A percentile compares a stretch with the other conserved stretches of the same genome.
phyloP scores from a whole-genome alignment of 2,888 invertebrate genomes.

The Plagodis dolabraria region DNA sequence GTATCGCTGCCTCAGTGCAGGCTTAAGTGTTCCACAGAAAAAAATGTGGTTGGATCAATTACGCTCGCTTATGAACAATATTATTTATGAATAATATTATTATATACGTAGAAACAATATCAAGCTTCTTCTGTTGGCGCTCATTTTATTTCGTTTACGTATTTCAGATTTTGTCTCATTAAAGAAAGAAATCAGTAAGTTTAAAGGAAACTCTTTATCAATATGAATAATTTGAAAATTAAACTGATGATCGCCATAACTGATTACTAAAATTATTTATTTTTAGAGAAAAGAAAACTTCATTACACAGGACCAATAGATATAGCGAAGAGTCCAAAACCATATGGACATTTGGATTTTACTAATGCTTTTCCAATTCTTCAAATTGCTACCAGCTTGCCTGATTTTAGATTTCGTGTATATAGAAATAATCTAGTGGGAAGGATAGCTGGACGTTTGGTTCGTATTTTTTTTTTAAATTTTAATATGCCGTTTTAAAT shows the following conservation, averaged over 20 bases:
- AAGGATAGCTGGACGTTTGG: slow-evolving; percentile 85
- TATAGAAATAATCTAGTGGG: slow-evolving; percentile 88
- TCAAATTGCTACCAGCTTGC: slow-evolving; percentile 85
- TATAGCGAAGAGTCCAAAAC: slow-evolving; percentile 44
- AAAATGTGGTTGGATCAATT: no score
- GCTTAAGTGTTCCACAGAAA: no score
- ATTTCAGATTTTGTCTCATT: slow-evolving; percentile 60
- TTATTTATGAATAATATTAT: no score
- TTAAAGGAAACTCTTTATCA: no score
- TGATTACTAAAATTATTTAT: slow-evolving; percentile 15
- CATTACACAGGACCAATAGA: slow-evolving; percentile 66
- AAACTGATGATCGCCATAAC: no score
- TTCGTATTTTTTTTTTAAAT: slow-evolving; percentile 53
- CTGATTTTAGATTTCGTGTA: slow-evolving; percentile 88
- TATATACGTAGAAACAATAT: no score
- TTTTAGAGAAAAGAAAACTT: slow-evolving; percentile 56
- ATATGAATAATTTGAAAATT: no score
- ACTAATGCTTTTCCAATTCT: slow-evolving; percentile 88
- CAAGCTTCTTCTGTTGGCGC: no score
- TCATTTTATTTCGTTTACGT: slow-evolving; percentile 2
- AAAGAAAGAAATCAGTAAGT: slow-evolving; percentile 63
- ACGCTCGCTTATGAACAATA: no score
- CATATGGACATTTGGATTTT: slow-evolving; percentile 64
- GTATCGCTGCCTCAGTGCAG: no score
- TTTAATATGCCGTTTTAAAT: no score